Percentiles rank a stretch among this genome's conserved stretches.
These are phyloP conservation scores for Leptura quadrifasciata DNA, from an alignment of 2,888 invertebrate species.

Conservation along the genomic window DNA sequence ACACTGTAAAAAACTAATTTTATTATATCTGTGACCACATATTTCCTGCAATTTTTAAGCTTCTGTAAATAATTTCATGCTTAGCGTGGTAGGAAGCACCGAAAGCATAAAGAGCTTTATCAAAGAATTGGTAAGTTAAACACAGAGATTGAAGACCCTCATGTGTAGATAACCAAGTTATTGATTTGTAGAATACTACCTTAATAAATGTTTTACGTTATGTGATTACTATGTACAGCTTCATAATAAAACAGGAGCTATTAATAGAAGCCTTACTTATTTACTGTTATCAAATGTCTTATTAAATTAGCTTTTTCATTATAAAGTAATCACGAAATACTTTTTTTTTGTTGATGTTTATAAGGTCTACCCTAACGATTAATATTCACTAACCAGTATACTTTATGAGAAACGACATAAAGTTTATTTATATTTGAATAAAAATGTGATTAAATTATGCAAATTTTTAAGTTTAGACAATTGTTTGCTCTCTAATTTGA, in stretches of 20 bases:
- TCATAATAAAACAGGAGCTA: conserved; percentile 18
- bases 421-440: too few relatives aligned
- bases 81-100: conserved; percentile 83
- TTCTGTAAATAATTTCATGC: conserved; percentile 76
- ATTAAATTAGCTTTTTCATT: neutral
- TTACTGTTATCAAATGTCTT: neutral
- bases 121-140: conserved; percentile 84
- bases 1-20: neutral
- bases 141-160: conserved; percentile 11
- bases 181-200: conserved; percentile 21
- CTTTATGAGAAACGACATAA: too few relatives aligned
- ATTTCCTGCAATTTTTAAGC: conserved; percentile 50
- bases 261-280: neutral
- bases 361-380: neutral
- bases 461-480: too few relatives aligned
- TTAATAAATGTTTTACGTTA: conserved; percentile 5
- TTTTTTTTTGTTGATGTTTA: neutral
- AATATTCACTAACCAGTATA: too few relatives aligned
- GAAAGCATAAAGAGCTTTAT: conserved; percentile 85
- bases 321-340: neutral
- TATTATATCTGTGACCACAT: neutral
- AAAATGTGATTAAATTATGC: too few relatives aligned
- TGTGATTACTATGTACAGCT: conserved; percentile 1
- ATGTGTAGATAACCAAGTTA: conserved; percentile 14
- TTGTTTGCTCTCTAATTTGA: too few relatives aligned